Evolutionary conservation across 2,113 vertebrate genomes (phyloP), one percentile per base, ranked within the genome.

Genomic region (Thalassarche chlororhynchos): DNA sequence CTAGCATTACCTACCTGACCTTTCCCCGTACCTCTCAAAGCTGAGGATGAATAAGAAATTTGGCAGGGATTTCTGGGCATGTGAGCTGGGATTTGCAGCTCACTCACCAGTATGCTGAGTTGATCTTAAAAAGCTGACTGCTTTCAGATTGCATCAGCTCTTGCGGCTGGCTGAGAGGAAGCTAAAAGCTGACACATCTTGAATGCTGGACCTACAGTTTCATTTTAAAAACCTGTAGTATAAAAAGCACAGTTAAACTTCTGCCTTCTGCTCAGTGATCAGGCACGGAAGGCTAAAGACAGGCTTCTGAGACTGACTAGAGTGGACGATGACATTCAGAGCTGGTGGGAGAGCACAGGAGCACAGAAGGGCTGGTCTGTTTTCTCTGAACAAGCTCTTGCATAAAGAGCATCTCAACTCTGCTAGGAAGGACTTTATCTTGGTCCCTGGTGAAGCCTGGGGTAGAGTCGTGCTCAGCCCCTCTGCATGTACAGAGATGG

Each of bases 351-450:
- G 64, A 66, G 17, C 11, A 34, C 11, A 34, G 46, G 31, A 84
- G 38, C 61, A 31, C 47, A 72, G 31, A 84, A 77, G 23, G 9
- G 15, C 31, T 90, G 0, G 0, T 61, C 24, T 62, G 12, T 55
- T 72, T 51, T 84, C 31, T 40, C 52, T 42, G 49, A 40, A 40
- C 14, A n/a, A 84, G 9, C 10, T 78, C 32, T 51, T 42, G 3
- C 5, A 1, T 31, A 36, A 38, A 25, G 21, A 62, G 13, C 1
- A 0, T 79, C 21, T 64, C 10, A 17, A 0, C 49, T 54, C 14
- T 78, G 0, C n/a, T 47, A 31, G 54, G 38, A 42, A 51, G 36
- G n/a, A 15, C 64, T 89, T 61, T 16, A 21, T 57, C 47, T 55
- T 2, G 3, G 21, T 66, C 32, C 26, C n/a, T 21, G 17, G 20